A percentile compares a stretch with the other conserved stretches of the same genome.
phyloP scores from a whole-genome alignment of 2,888 invertebrate genomes.

The Bugula neritina region DNA sequence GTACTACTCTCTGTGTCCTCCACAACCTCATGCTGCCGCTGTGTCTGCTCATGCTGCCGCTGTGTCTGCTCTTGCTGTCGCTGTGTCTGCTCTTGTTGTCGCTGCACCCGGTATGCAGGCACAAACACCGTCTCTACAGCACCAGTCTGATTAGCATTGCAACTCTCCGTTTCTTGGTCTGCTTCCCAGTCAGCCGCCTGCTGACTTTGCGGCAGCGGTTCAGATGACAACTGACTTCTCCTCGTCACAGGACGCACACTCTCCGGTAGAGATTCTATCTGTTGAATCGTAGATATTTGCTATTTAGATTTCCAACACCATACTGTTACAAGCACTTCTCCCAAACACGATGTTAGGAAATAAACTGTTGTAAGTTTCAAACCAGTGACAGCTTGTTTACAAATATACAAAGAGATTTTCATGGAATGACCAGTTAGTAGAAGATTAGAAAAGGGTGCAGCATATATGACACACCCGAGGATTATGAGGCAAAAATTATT shows the following conservation, averaged over 20 bases:
- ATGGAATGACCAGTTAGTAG: no score
- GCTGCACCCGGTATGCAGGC: conserved; percentile 4
- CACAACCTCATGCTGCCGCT: background rate
- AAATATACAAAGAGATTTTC: no score
- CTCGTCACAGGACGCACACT: background rate
- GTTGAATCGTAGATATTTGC: no score
- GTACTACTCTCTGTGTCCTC: background rate
- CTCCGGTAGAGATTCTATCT: background rate
- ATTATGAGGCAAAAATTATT: no score
- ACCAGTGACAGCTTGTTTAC: no score
- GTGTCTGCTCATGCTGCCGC: background rate
- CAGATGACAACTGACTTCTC: background rate
- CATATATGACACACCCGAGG: no score
- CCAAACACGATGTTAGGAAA: no score
- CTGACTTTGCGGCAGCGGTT: background rate
- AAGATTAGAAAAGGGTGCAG: no score
- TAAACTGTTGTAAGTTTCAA: no score
- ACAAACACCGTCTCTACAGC: conserved; percentile 12
- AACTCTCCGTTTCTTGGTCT: background rate
- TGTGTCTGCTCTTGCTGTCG: background rate
- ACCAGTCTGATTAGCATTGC: background rate
- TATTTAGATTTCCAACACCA: no score
- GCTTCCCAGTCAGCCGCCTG: background rate
- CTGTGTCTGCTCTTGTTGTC: background rate
- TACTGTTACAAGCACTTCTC: no score